Evolutionary conservation across 2,797 vertebrate genomes (phyloP), one percentile per base, ranked within the genome.

Genomic region (Danio jaintianensis): DNA sequence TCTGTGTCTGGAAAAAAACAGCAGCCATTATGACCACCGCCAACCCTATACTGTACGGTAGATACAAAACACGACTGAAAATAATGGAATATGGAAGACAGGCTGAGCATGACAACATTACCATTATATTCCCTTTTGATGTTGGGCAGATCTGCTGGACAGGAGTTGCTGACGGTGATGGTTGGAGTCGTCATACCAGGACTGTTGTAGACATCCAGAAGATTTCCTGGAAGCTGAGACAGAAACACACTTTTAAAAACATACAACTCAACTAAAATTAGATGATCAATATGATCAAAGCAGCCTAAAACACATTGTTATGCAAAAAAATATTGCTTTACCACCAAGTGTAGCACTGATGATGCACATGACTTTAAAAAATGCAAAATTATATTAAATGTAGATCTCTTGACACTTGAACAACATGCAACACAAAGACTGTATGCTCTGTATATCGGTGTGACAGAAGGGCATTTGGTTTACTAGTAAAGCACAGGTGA

Each of bases 141-240:
- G 82, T 96, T 94, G 72, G 95, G 92, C 87, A 97, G 94, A 86
- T 98, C 96, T 29, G 96, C 96, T 0, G 96, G 97, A 79, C 97
- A 97, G 85, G 97, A 98, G 90, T 97, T 97, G 92, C 97, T 98
- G 86, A 94, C 95, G 0, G 95, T 93, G 56, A 96, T 91, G 63
- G 92, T 90, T 12, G 95, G 90, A 0, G 94, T 91, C 48, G 93
- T 89, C 89, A 95, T 93, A 16, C 94, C 93, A 64, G 95, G 91
- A 82, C 90, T 94, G 71, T 92, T 93, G 87, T 96, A 96, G 0
- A 96, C 92, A 87, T 96, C 96, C 85, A 98, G 89, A 64, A 96
- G 92, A 83, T 96, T 97, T 74, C 94, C 96, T 4, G 96, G 96
- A 64, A 97, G 93, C 96, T 97, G 79, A 2, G 78, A 40, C 10